Percentiles rank a stretch among this genome's conserved stretches.
These are phyloP conservation scores for Temnothorax rugatulus DNA, from an alignment of 2,888 invertebrate species.

Conservation along the genomic window DNA sequence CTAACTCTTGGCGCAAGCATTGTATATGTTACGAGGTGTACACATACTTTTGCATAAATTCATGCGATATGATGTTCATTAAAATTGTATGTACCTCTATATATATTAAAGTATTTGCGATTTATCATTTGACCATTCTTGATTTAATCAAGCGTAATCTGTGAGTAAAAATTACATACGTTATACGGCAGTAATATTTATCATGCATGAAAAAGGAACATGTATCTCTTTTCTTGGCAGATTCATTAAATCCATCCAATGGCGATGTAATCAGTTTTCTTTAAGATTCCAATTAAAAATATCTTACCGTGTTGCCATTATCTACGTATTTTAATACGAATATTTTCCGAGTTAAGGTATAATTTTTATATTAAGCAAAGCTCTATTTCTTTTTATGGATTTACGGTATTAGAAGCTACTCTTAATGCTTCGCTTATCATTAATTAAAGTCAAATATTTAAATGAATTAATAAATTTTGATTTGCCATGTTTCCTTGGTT, in stretches of 20 bases:
- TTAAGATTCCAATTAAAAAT: neutral
- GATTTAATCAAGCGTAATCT: slow-evolving; percentile 26
- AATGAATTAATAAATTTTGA: slow-evolving; percentile 26
- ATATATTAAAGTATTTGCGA: neutral
- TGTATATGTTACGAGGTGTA: neutral
- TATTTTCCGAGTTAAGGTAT: neutral
- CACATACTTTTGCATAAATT: slow-evolving; percentile 24
- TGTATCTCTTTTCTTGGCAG: neutral
- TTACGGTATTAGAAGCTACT: neutral
- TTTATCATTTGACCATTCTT: neutral
- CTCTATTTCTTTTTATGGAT: neutral
- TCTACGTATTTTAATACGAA: neutral
- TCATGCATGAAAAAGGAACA: slow-evolving; percentile 10
- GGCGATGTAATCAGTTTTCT: neutral
- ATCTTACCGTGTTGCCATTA: neutral
- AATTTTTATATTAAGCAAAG: slow-evolving; percentile 32
- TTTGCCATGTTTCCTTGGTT: slow-evolving; percentile 1
- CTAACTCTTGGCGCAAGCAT: neutral
- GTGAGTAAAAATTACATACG: slow-evolving; percentile 6
- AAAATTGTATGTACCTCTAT: slow-evolving; percentile 14
- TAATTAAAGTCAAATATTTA: slow-evolving; percentile 10
- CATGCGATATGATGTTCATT: neutral
- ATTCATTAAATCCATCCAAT: neutral
- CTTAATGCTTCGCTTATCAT: neutral
- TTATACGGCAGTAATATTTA: slow-evolving; percentile 26